Conservation (phyloP, 2,113 vertebrate species). For the Alexandromys fortis region DNA sequence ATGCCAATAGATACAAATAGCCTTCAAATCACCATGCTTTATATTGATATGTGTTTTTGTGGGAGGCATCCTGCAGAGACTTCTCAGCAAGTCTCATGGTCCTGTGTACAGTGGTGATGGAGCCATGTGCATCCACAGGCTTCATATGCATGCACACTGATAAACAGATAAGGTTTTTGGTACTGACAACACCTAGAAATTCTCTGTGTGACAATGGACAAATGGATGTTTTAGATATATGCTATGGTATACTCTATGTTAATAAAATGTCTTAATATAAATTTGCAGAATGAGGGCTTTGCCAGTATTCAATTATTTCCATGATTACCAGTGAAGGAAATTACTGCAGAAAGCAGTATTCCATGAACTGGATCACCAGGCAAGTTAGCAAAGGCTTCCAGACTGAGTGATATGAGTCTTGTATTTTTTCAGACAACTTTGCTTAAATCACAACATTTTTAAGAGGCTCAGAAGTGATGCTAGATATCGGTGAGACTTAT, state of each 20-base stretch:
- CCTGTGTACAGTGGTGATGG: background rate
- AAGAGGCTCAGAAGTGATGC: background rate
- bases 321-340: slow-evolving; percentile 25
- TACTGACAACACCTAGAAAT: background rate
- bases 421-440: background rate
- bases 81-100: background rate
- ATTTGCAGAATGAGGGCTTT: background rate
- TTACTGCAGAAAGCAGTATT: background rate
- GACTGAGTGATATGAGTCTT: background rate
- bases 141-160: background rate
- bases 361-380: background rate
- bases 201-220: background rate
- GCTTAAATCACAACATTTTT: slow-evolving; percentile 12
- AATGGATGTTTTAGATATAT: background rate
- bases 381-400: background rate
- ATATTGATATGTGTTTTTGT: background rate
- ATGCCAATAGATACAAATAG: background rate
- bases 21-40: background rate
- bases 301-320: background rate
- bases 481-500: background rate
- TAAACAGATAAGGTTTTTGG: background rate
- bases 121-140: background rate
- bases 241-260: background rate
- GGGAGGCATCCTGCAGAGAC: background rate
- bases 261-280: background rate